These are phyloP conservation scores for Diorhabda carinulata DNA, from an alignment of 1,140 invertebrate species.

Conservation along the genomic window DNA sequence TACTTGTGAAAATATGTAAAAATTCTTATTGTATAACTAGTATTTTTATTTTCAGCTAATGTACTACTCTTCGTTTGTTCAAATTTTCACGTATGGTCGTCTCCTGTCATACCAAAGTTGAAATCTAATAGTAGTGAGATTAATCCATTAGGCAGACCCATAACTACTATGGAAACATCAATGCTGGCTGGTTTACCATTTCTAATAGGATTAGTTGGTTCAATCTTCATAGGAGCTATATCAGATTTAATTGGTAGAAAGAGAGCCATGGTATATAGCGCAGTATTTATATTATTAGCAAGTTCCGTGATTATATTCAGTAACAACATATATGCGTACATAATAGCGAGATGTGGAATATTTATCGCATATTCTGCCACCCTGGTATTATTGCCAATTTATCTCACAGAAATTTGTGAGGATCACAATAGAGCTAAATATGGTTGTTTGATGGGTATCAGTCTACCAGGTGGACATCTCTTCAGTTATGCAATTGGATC, in stretches of 20 bases:
- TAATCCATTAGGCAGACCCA: constrained; percentile 39
- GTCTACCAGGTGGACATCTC: constrained; percentile 25
- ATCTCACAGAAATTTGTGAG: constrained; percentile 52
- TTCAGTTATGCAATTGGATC: constrained; percentile 57
- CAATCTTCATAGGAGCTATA: constrained; percentile 37
- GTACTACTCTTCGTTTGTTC: background rate
- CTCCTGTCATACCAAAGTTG: constrained; percentile 61
- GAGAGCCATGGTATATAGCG: constrained; percentile 43
- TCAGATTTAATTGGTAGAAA: constrained; percentile 44
- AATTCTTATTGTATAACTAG: background rate
- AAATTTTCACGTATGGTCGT: constrained; percentile 56
- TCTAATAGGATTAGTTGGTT: constrained; percentile 61
- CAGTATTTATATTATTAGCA: constrained; percentile 44
- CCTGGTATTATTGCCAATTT: constrained; percentile 51
- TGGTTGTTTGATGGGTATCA: constrained; percentile 63
- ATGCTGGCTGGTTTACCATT: constrained; percentile 79
- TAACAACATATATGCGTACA: constrained; percentile 39
- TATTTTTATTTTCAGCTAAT: background rate
- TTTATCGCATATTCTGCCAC: constrained; percentile 49
- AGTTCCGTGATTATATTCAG: constrained; percentile 48
- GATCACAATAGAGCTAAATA: constrained; percentile 34
- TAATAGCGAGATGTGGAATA: constrained; percentile 46
- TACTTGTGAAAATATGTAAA: too few species aligned
- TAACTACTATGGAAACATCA: constrained; percentile 56
- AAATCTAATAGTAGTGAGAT: constrained; percentile 18